These are phyloP conservation scores for Hipposideros armiger DNA, from an alignment of 2,113 vertebrate species.

Conservation along the genomic window DNA sequence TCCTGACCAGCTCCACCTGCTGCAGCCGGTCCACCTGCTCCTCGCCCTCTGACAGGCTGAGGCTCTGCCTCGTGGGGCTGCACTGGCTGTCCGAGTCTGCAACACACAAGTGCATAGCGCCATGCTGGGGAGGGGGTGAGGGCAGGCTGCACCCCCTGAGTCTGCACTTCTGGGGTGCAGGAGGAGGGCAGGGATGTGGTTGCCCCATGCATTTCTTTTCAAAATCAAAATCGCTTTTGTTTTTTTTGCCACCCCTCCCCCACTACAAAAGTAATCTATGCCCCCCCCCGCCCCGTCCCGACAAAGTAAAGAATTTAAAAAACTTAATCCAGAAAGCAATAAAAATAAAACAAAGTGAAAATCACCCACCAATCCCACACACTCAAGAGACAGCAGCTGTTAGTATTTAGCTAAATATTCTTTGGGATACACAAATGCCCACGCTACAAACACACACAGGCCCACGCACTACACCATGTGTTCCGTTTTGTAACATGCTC, in stretches of 20 bases:
- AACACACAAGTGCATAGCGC: conserved; percentile 64
- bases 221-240: background rate
- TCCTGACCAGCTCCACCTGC: conserved; percentile 92
- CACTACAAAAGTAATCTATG: background rate
- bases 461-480: fast-evolving
- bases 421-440: background rate
- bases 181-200: background rate
- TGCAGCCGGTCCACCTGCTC: conserved; percentile 92
- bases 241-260: background rate
- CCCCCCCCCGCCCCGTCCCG: too few relatives aligned
- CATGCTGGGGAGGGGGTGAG: background rate
- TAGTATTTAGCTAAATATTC: background rate
- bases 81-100: conserved; percentile 91
- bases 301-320: background rate
- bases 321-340: background rate
- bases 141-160: background rate
- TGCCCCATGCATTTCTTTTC: background rate
- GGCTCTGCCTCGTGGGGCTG: conserved; percentile 90
- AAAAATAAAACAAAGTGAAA: background rate
- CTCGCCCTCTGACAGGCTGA: conserved; percentile 91
- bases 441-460: background rate
- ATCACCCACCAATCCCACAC: background rate
- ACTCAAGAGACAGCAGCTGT: background rate
- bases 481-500: fast-evolving
- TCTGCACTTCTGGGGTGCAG: background rate